Base-by-base conservation (phyloP, 2,797 vertebrate species). In the Merluccius polli region DNA sequence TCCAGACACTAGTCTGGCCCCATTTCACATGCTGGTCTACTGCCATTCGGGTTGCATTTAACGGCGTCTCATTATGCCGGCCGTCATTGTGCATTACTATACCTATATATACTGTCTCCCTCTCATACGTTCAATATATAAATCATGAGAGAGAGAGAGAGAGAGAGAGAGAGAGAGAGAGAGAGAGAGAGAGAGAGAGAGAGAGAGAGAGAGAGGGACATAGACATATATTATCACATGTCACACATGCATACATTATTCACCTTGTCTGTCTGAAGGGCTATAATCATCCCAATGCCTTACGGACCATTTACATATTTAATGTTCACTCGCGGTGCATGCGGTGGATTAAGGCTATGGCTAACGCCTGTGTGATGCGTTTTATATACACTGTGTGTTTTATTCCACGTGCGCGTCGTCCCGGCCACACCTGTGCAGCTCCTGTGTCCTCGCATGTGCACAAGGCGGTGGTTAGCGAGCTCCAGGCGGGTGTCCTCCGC, bases 241-340 rank as follows among this genome's bases (percentile, higher is more conserved):
- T 15, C 24, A 9, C 24, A 31, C 13, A 48, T 63, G 35, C 77
- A 82, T 91, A 76, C 84, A 87, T 91, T 77, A 90, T 90, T 86
- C 73, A 90, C 70, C 71, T 65, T 21, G 73, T 73, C 75, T 27
- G 82, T 80, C 70, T 84, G 31, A 75, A 78, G 83, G 76, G 74
- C 73, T 75, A 30, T 70, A 81, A 86, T 86, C 79, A 82, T 83
- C 79, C 77, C 72, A 35, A 70, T 78, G 87, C 83, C 82, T 83
- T 74, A 73, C 79, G 75, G 74, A 70, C 81, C 63, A 59, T 87
- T 87, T 90, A 85, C 89, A 88, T 89, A 84, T 88, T 90, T 84
- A 83, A 91, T 91, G 70, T 74, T 6, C 75, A 82, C 90, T 70
- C 74, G 88, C 88, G 84, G 84, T 84, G 79, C 79, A 88, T 81